Evolutionary conservation across 2,888 invertebrate species (phyloP).

Genomic region (Cephus pygmeus): DNA sequence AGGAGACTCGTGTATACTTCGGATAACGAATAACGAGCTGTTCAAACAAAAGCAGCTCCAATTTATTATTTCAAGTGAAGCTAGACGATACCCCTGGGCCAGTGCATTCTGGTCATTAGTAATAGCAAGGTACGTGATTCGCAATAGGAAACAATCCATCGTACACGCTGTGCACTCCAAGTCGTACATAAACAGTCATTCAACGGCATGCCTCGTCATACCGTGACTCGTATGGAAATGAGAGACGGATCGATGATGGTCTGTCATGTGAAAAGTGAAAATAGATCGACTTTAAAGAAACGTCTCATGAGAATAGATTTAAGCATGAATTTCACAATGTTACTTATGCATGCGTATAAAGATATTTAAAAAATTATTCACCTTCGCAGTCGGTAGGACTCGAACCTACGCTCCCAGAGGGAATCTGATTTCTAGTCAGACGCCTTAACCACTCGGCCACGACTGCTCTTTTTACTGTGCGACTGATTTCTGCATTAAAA

Average conservation of each 20-base stretch:
- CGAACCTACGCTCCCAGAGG: constrained; percentile 92
- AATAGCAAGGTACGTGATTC: constrained; percentile 19
- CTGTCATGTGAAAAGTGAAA: background rate
- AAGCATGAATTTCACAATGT: background rate
- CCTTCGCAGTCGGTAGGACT: constrained; percentile 85
- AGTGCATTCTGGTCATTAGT: constrained; percentile 21
- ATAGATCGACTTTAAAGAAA: background rate
- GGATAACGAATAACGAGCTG: constrained; percentile 1
- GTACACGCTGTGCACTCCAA: background rate
- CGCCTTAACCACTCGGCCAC: constrained; percentile 91
- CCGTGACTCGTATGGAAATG: background rate
- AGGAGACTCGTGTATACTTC: background rate
- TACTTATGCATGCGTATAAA: background rate
- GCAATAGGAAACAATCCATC: constrained; percentile 12
- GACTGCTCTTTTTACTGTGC: constrained; percentile 69
- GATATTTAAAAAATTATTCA: background rate
- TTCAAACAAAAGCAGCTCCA: background rate
- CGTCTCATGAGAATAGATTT: background rate
- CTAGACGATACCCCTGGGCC: background rate
- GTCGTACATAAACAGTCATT: constrained; percentile 1
- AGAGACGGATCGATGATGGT: background rate
- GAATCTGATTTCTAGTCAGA: constrained; percentile 92
- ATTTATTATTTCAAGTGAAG: constrained; percentile 2
- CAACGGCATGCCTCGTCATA: background rate
- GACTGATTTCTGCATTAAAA: background rate